A percentile compares a stretch with the other conserved stretches of the same genome.
Conservation (phyloP, 2,113 vertebrate species). For the Apistogramma diplotaenia region DNA sequence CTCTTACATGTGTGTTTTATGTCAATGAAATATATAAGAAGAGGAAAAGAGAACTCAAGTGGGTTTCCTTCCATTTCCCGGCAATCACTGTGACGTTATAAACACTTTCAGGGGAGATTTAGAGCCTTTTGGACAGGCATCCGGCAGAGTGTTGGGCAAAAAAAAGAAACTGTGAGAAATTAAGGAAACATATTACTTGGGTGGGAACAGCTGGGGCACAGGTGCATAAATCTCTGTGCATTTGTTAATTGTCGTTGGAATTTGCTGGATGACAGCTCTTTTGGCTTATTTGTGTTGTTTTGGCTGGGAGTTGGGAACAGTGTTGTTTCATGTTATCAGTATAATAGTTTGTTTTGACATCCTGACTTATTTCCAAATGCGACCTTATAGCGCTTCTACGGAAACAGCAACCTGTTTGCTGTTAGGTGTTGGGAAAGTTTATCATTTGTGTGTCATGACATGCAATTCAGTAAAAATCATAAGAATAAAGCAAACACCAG, state of each 20-base stretch:
- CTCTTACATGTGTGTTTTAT: slow-evolving; percentile 6
- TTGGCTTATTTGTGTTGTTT: slow-evolving; percentile 6
- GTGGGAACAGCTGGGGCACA: slow-evolving; percentile 30
- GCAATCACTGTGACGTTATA: slow-evolving; percentile 53
- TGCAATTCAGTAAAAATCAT: slow-evolving; percentile 12
- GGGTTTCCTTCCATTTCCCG: slow-evolving; percentile 46
- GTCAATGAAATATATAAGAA: slow-evolving; percentile 19
- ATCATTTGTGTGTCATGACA: background rate
- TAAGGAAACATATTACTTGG: slow-evolving; percentile 46
- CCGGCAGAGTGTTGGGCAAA: slow-evolving; percentile 50
- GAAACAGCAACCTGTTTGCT: background rate
- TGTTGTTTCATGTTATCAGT: background rate
- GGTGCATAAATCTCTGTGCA: slow-evolving; percentile 42
- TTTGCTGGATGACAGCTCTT: background rate
- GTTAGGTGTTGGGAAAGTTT: background rate
- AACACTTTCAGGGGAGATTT: slow-evolving; percentile 59
- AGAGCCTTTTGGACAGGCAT: slow-evolving; percentile 51
- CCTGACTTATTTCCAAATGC: background rate
- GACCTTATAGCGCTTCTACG: background rate
- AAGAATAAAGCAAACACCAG: slow-evolving; percentile 44
- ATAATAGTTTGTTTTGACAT: background rate
- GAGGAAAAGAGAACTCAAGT: slow-evolving; percentile 45
- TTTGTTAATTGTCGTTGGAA: slow-evolving; percentile 60
- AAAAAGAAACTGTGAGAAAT: slow-evolving; percentile 44
- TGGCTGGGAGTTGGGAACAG: background rate